Evolutionary conservation across 2,888 invertebrate species (phyloP).

Genomic region (Beris morrisii): DNA sequence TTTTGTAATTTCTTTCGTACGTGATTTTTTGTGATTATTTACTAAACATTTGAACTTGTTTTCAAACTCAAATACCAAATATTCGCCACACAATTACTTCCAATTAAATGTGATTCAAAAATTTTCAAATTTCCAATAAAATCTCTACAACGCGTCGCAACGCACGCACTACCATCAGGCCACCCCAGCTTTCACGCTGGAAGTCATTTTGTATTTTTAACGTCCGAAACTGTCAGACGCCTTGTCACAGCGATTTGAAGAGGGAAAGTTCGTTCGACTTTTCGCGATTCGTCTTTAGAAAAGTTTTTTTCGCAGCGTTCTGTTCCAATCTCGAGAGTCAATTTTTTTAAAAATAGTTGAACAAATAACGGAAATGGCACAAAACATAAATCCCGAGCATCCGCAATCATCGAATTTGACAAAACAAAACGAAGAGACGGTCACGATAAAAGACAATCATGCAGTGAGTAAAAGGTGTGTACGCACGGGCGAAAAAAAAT

Average conservation of each 20-base stretch:
- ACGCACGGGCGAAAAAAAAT: conserved; percentile 3
- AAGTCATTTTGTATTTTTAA: conserved; percentile 41
- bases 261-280: conserved; percentile 28
- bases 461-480: conserved; percentile 87
- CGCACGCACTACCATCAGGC: conserved; percentile 12
- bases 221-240: conserved; percentile 45
- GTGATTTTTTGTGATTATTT: too few species aligned
- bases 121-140: background rate
- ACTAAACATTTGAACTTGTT: too few species aligned
- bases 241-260: conserved; percentile 40
- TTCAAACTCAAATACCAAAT: too few species aligned
- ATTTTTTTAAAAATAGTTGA: background rate
- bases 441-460: conserved; percentile 78
- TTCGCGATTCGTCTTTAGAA: conserved; percentile 1
- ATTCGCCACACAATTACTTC: too few species aligned
- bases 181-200: conserved; percentile 21
- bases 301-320: background rate
- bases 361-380: conserved; percentile 66
- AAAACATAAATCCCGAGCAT: conserved; percentile 82
- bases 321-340: background rate
- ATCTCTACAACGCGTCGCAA: conserved; percentile 19
- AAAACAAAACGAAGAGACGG: conserved; percentile 80
- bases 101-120: background rate
- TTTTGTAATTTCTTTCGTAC: too few species aligned
- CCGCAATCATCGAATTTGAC: conserved; percentile 70